Evolutionary conservation across 1,140 invertebrate species (phyloP).

Genomic region (Solenopsis fugax): DNA sequence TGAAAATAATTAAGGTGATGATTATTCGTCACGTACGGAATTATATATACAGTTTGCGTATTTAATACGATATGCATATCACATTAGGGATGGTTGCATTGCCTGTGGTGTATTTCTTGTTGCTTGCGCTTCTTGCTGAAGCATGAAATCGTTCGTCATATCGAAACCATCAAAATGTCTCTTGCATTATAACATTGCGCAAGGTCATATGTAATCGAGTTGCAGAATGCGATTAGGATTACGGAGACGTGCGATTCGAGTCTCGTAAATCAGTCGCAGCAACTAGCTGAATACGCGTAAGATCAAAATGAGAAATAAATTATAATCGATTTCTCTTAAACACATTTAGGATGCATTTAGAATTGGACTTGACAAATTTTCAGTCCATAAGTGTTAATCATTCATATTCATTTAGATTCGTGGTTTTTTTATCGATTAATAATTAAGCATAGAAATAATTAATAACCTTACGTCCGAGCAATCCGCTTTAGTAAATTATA

Average conservation of each 20-base stretch:
- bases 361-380: neutral
- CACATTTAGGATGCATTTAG: too few species aligned
- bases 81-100: neutral
- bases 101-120: neutral
- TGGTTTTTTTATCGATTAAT: neutral
- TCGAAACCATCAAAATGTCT: constrained; percentile 8
- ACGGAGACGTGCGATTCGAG: constrained; percentile 23
- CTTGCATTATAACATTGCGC: constrained; percentile 1
- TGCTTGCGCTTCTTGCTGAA: neutral
- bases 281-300: neutral
- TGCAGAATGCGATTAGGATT: neutral
- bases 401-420: neutral
- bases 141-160: constrained; percentile 3
- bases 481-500: constrained; percentile 9
- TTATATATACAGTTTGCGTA: constrained; percentile 19
- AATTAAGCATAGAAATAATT: constrained; percentile 19
- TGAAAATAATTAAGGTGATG: constrained; percentile 13
- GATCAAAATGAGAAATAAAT: neutral
- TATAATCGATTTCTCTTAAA: neutral
- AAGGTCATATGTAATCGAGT: constrained; percentile 13
- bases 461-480: neutral
- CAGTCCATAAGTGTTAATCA: neutral
- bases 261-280: neutral
- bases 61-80: constrained; percentile 55
- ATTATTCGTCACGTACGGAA: neutral